A percentile compares a stretch with the other conserved stretches of the same genome.
These are phyloP conservation scores for Limnodromus scolopaceus DNA, from an alignment of 2,797 vertebrate species.

Conservation along the genomic window DNA sequence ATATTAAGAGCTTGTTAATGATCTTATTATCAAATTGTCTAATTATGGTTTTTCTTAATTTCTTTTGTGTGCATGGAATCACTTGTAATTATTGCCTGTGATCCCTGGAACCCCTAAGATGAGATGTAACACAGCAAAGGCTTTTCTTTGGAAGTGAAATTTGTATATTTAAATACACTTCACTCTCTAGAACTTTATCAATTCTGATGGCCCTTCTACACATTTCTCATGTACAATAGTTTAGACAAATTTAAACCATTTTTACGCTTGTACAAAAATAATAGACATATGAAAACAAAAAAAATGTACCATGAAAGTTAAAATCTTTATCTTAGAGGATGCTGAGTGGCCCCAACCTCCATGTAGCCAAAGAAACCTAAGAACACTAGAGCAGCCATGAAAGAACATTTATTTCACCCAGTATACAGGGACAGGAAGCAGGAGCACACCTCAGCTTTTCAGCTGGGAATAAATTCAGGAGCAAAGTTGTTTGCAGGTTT, in stretches of 20 bases:
- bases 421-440: background rate
- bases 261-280: background rate
- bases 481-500: background rate
- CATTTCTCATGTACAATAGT: background rate
- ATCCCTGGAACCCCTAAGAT: slow-evolving; percentile 7
- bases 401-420: background rate
- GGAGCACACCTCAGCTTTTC: background rate
- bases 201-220: background rate
- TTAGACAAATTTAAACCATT: background rate
- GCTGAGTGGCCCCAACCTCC: background rate
- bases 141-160: background rate
- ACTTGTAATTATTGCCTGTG: background rate
- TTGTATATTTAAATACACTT: background rate
- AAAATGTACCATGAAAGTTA: background rate
- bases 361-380: background rate
- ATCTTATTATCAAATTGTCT: slow-evolving; percentile 40
- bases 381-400: background rate
- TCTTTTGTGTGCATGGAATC: background rate
- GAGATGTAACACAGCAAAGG: background rate
- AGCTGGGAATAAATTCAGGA: background rate
- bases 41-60: slow-evolving; percentile 19
- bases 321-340: background rate
- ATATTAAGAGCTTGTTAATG: slow-evolving; percentile 42
- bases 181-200: background rate
- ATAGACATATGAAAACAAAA: background rate